Conservation (phyloP, 1,140 invertebrate genomes). For the Drosophila azteca region DNA sequence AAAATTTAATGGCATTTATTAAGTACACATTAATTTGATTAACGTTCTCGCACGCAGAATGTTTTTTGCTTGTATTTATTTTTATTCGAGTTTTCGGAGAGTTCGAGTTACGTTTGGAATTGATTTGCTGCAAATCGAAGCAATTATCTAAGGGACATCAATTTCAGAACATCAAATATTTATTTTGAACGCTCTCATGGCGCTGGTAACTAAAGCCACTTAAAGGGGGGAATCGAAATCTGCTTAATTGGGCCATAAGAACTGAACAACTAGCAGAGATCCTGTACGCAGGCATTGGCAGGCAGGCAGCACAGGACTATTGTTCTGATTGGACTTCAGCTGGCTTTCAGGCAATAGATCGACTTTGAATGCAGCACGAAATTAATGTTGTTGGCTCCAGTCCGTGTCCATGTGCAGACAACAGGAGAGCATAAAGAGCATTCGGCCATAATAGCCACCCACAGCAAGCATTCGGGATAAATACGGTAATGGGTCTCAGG, state of each 20-base stretch:
- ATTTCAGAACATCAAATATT: neutral
- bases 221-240: too few relatives aligned
- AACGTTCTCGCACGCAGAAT: conserved; percentile 26
- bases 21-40: conserved; percentile 77
- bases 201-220: too few relatives aligned
- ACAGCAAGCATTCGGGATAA: conserved; percentile 21
- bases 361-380: conserved; percentile 24
- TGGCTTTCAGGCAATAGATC: conserved; percentile 29
- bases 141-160: neutral
- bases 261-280: too few relatives aligned
- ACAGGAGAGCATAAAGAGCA: conserved; percentile 20
- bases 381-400: conserved; percentile 16
- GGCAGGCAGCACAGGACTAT: too few relatives aligned
- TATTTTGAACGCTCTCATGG: too few relatives aligned
- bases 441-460: conserved; percentile 1
- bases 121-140: neutral
- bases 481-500: conserved; percentile 13
- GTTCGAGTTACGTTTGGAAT: neutral
- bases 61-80: conserved; percentile 50
- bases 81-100: conserved; percentile 57
- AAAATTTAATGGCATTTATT: conserved; percentile 74
- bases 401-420: too few relatives aligned
- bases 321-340: neutral
- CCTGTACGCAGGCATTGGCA: too few relatives aligned
- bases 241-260: too few relatives aligned